Base-by-base conservation (phyloP, 2,888 invertebrate species). In the Craniophora ligustri region DNA sequence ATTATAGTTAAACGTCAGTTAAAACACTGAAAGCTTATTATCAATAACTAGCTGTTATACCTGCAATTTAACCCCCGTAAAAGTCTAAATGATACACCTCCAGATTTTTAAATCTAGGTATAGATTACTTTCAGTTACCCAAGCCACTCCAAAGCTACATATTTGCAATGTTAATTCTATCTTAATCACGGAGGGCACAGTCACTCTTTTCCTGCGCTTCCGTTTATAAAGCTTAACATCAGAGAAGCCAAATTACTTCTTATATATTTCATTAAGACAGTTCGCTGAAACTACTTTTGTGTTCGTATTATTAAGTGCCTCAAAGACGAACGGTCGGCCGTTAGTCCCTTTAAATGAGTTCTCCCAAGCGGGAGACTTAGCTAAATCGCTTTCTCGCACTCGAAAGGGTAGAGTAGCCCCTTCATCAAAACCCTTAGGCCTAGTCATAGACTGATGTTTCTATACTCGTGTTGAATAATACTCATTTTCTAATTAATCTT, bases 261-360 rank as follows among this genome's bases (percentile, higher is more conserved):
- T n/a, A 26, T 56, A 26, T 54, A 26, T 47, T 44, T 31, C 13
- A 19, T 11, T 35, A 48, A 30, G 55, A 19, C 26, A 50, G 42
- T 57, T 48, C 45, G 36, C 21, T 16, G 36, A 57, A 60, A 51
- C 50, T 42, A 55, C 39, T 41, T 48, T 46, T 45, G 36, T 47
- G 35, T 55, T 46, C 41, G 53, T 63, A 56, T 55, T 67, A 71
- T 58, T 53, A 58, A 48, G 46, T 56, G 44, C 41, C 45, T 23
- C 36, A 41, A 55, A 67, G 65, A 67, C 30, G 35, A 31, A 58
- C 55, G 47, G 55, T 35, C 4, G 6, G 38, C 36, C 44, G 61
- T 67, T 65, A 40, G 61, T 70, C 68, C 55, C 60, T 58, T 44
- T 40, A 53, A 60, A 72, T 66, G 69, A 69, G 62, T 66, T 69